Base-by-base conservation (phyloP, 2,888 invertebrate genomes). In the Merodon equestris region DNA sequence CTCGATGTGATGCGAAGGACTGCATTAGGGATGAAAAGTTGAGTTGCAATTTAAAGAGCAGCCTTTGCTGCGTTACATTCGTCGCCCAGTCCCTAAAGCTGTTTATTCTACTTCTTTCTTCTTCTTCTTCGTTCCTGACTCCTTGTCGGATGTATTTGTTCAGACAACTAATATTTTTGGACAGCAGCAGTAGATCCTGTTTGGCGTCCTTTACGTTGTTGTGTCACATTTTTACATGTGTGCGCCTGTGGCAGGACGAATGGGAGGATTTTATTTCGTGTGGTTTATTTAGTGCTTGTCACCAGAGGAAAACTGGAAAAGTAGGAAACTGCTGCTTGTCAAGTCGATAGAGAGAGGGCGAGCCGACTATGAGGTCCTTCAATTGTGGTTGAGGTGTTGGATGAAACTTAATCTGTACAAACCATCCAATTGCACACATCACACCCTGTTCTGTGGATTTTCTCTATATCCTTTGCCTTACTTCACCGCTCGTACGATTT, bases 1-100 rank as follows among this genome's bases (percentile, higher is more conserved):
- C 13, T 27, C 17, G 10, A 5, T 19, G 13, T 12, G 48, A 15
- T 19, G 13, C 60, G 27, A 7, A 27, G n/a, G 13, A 48, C 60
- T 70, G 47, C 71, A 71, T 50, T 56, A 57, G 56, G 54, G 71
- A 44, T 42, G 19, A 50, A 64, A 71, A 71, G 64, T 64, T 71
- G n/a, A 36, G 15, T 42, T 56, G 42, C 56, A 71, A 64, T 64
- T 71, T 64, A 56, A 50, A 50, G 48, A 45, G 27, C 27, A 27
- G 27, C 27, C 2, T 27, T 45, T 15, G 34, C 18, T 18, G 42
- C 7, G 13, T 13, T 7, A 45, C 34, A 36, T 47, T 45, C 17
- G 17, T 47, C n/a, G 17, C 45, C 2, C 40, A 13, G 5, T 34
- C 14, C 14, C 45, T 44, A 15, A 57, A 57, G 45, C 27, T 40